Conservation (phyloP, 2,113 vertebrate genomes). For the human (Homo sapiens) region GRCh38 chr1:23285001-23285500, state of each 20-base stretch:
- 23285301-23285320: not conserved
- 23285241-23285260: not conserved
- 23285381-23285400: not conserved
- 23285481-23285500: conserved; percentile 22
- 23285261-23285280: not conserved
- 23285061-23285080: no score
- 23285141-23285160: no score
- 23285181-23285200: not conserved
- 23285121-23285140: no score
- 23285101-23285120: no score
- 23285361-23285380: not conserved
- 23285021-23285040: no score
- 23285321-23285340: not conserved
- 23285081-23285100: no score
- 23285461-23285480: not conserved
- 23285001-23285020: no score
- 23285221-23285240: conserved; percentile 50
- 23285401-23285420: conserved; percentile 4
- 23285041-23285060: no score
- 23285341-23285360: not conserved
- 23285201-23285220: not conserved
- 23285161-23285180: not conserved
- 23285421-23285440: not conserved
- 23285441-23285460: not conserved
- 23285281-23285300: not conserved